Conservation (phyloP, 1,140 invertebrate species). For the Parasteatoda tepidariorum region DNA sequence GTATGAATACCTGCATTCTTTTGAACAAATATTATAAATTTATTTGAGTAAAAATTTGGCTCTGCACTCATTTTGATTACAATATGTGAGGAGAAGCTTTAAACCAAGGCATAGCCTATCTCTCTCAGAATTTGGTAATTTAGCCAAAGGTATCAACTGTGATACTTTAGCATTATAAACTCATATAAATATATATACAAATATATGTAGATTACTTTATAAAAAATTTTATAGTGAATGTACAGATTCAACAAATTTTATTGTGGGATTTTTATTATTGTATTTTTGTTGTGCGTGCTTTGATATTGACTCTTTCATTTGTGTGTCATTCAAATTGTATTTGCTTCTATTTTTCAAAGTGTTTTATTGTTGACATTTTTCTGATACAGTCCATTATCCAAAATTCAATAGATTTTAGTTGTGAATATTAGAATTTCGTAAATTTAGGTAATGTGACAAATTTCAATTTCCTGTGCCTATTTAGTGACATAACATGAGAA, state of each 20-base stretch:
- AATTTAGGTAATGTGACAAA: neutral
- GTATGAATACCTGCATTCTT: too few species aligned
- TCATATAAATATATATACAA: slow-evolving; percentile 39
- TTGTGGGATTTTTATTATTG: slow-evolving; percentile 20
- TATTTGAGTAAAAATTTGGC: too few species aligned
- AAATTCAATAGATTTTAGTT: neutral
- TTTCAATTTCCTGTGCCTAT: neutral
- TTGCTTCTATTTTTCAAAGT: neutral
- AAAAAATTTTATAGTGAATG: slow-evolving; percentile 51
- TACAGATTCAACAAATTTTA: slow-evolving; percentile 31
- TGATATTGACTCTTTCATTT: neutral
- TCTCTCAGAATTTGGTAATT: slow-evolving; percentile 54
- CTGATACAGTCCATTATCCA: neutral
- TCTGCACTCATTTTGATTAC: neutral
- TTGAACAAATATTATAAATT: too few species aligned
- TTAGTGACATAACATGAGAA: neutral
- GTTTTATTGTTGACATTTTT: neutral
- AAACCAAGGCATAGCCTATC: slow-evolving; percentile 15
- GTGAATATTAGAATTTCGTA: neutral
- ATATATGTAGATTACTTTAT: slow-evolving; percentile 57
- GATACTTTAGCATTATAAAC: slow-evolving; percentile 56
- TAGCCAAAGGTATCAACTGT: slow-evolving; percentile 60
- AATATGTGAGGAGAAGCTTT: slow-evolving; percentile 13
- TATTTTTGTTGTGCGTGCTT: neutral
- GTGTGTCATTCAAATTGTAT: neutral